These are phyloP conservation scores for Drosophila putrida DNA, from an alignment of 2,888 invertebrate genomes.

Conservation along the genomic window DNA sequence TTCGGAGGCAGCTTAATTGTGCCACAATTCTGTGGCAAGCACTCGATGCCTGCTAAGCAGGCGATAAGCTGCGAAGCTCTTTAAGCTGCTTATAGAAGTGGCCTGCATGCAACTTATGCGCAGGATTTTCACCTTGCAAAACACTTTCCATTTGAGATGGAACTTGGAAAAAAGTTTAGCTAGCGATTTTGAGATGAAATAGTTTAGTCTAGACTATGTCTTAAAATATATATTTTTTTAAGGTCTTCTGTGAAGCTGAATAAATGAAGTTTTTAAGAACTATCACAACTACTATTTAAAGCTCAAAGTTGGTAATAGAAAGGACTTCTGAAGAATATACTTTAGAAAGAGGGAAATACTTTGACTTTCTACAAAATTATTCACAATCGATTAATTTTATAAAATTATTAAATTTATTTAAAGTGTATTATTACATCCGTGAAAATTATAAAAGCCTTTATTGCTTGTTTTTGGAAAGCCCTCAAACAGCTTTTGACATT, in stretches of 20 bases:
- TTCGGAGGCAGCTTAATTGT: conserved; percentile 46
- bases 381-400: too few species aligned
- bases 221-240: background rate
- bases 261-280: too few species aligned
- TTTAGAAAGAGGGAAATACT: too few species aligned
- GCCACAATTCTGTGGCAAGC: conserved; percentile 26
- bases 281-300: background rate
- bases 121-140: conserved; percentile 26
- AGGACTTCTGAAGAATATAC: too few species aligned
- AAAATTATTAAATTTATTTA: too few species aligned
- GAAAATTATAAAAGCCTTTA: too few species aligned
- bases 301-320: background rate
- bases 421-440: too few species aligned
- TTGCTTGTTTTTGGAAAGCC: too few species aligned
- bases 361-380: too few species aligned
- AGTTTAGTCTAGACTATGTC: background rate
- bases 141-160: conserved; percentile 22
- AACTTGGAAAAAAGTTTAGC: background rate
- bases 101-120: conserved; percentile 35
- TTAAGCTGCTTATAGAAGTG: conserved; percentile 67
- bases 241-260: background rate
- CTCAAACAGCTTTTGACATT: too few species aligned
- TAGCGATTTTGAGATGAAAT: background rate
- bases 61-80: conserved; percentile 65
- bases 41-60: conserved; percentile 51